Base-by-base conservation (phyloP, 2,113 vertebrate genomes). In the Lipophrys pholis region DNA sequence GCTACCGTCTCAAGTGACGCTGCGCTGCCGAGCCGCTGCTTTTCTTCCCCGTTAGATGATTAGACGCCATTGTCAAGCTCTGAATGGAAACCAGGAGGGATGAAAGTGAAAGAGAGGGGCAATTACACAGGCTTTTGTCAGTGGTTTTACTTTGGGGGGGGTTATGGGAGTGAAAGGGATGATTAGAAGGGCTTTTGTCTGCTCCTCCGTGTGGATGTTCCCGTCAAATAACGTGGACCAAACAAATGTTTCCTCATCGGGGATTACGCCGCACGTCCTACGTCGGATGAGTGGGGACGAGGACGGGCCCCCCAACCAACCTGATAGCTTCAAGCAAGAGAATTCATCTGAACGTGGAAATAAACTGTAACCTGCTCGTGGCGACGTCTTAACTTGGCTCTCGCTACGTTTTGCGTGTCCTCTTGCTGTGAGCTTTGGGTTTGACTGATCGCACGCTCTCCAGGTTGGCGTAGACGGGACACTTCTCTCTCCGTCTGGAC, bases 391-490 rank as follows among this genome's bases (percentile, higher is more conserved):
- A 30, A 30, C 21, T 30, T 30, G 21, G 21, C 21, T 2, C 21
- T 2, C 21, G 21, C 4, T 30, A 30, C 21, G 21, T 30, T 4
- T 30, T 2, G 21, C 21, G 21, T 4, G 21, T 2, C 21, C 21
- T 30, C 21, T 30, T 30, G 21, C 21, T 30, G 4, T 30, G 21
- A 30, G 49, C 53, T 41, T 66, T 72, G 55, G 76, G 74, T 65
- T 80, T 87, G 42, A 73, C 72, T 0, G 82, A 46, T 11, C 38
- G 77, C 1, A 59, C 46, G 1, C 21, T 30, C 21, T 30, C 84
- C 4, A 93, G 45, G 91, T 94, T 94, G 77, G 67, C 85, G 12
- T 94, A 94, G 48, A 94, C 59, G 0, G 92, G 89, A 39, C 52
- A 81, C 6, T 80, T 57, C 46, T 11, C 81, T 7, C 63, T 80